Evolutionary conservation across 2,888 invertebrate species (phyloP), one percentile per base, ranked within the genome.

Genomic region (Eudasyphora cyanicolor): DNA sequence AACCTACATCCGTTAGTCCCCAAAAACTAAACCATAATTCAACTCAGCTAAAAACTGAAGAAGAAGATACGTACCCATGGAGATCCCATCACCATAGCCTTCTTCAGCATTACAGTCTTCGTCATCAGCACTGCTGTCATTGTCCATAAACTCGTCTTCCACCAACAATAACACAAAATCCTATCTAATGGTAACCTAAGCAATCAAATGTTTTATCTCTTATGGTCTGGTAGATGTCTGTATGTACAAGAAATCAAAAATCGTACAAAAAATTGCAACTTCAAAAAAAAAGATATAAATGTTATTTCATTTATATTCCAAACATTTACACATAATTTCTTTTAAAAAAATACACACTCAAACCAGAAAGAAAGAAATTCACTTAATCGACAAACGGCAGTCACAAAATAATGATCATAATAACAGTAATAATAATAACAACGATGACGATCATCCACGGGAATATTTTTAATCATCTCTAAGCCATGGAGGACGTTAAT

Each of bases 91-190:
- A n/a, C n/a, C n/a, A n/a, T 45, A 45, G 38, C 10, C 38, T n/a
- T 62, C 17, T 32, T n/a, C 62, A n/a, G 7, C 60, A 64, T 19
- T 8, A 64, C 17, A 29, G 12, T 57, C 7, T 27, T 32, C 14
- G 32, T 19, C 24, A 35, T 38, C 32, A 27, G 0, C 49, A 62
- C 49, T 12, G 45, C 5, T 17, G 14, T 7, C 19, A 38, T 57
- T 74, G 74, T 27, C n/a, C 60, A 74, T 45, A 45, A 45, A 45
- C 45, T n/a, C 14, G 45, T 45, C 14, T 45, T n/a, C n/a, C 1
- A 45, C 14, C 45, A 45, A 45, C 12, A n/a, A n/a, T n/a, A n/a
- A n/a, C n/a, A n/a, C n/a, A n/a, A n/a, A n/a, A n/a, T n/a, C n/a
- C n/a, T n/a, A 45, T n/a, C 45, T 7, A 45, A 45, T 12, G 45